Percentiles rank a stretch among this genome's conserved stretches.
phyloP scores from a whole-genome alignment of 2,797 vertebrate genomes.

The Lerista edwardsae region DNA sequence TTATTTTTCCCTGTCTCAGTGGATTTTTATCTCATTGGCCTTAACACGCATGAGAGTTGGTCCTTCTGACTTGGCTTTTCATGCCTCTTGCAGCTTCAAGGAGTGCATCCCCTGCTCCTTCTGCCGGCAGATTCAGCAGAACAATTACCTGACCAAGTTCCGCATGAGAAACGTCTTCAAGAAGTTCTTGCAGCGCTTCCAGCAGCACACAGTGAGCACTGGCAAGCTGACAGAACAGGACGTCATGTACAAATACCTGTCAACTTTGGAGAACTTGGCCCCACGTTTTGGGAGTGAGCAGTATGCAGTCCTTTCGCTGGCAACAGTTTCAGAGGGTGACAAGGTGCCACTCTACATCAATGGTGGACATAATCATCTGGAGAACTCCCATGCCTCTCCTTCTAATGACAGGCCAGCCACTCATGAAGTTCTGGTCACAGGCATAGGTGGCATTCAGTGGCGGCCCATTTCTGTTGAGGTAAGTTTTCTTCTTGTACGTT shows the following conservation, averaged over 20 bases:
- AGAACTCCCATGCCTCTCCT: background rate
- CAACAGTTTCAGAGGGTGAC: constrained; percentile 72
- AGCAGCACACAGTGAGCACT: constrained; percentile 79
- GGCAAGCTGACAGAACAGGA: constrained; percentile 79
- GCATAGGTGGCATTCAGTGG: constrained; percentile 86
- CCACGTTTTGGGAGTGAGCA: constrained; percentile 82
- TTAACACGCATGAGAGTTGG: background rate
- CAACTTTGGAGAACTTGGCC: constrained; percentile 87
- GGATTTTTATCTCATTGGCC: background rate
- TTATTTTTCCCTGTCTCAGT: too few relatives aligned
- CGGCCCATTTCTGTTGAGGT: constrained; percentile 68
- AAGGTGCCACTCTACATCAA: constrained; percentile 66
- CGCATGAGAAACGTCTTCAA: constrained; percentile 84
- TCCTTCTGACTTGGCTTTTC: fast-evolving
- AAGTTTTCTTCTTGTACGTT: background rate
- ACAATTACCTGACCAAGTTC: constrained; percentile 83
- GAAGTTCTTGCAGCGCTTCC: constrained; percentile 85
- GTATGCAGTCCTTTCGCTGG: constrained; percentile 74
- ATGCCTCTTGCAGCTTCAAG: constrained; percentile 79
- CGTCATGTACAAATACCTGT: constrained; percentile 91
- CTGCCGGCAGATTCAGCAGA: constrained; percentile 79
- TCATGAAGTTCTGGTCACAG: constrained; percentile 84
- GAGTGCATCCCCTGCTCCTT: constrained; percentile 91
- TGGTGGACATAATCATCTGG: constrained; percentile 6
- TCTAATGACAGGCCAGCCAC: constrained; percentile 37